These are phyloP conservation scores for Cydia fagiglandana DNA, from an alignment of 1,140 invertebrate genomes.

Conservation along the genomic window DNA sequence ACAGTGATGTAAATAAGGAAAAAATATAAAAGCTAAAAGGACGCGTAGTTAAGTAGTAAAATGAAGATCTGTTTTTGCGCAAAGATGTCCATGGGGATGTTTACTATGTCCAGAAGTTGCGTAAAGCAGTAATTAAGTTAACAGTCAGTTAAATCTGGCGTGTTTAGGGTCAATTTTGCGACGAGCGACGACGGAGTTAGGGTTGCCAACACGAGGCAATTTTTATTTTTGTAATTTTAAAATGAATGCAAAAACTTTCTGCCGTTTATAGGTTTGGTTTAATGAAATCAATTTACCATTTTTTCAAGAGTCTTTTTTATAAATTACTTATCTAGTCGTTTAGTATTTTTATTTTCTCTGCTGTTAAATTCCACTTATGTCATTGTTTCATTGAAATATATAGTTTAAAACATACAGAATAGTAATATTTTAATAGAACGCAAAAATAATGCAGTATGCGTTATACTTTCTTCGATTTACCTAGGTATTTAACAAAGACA, in stretches of 20 bases:
- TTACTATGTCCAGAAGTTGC: slow-evolving; percentile 23
- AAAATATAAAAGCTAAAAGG: neutral
- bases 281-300: neutral
- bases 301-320: neutral
- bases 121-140: slow-evolving; percentile 50
- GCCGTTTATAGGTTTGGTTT: neutral
- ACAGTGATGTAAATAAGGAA: neutral
- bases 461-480: too few species aligned
- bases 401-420: too few species aligned
- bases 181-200: slow-evolving; percentile 43
- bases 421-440: too few species aligned
- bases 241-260: neutral
- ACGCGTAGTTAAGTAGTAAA: slow-evolving; percentile 12
- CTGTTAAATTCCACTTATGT: too few species aligned
- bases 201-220: slow-evolving; percentile 24
- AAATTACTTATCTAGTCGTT: too few species aligned
- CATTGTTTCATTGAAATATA: too few species aligned
- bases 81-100: slow-evolving; percentile 28
- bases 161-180: slow-evolving; percentile 53
- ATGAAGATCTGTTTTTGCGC: slow-evolving; percentile 28
- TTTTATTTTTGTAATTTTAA: neutral
- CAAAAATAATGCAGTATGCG: neutral
- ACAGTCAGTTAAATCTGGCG: slow-evolving; percentile 58
- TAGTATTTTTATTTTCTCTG: too few species aligned
- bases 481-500: neutral